Evolutionary conservation across 2,113 vertebrate genomes (phyloP).

Genomic region (Turnix velox): DNA sequence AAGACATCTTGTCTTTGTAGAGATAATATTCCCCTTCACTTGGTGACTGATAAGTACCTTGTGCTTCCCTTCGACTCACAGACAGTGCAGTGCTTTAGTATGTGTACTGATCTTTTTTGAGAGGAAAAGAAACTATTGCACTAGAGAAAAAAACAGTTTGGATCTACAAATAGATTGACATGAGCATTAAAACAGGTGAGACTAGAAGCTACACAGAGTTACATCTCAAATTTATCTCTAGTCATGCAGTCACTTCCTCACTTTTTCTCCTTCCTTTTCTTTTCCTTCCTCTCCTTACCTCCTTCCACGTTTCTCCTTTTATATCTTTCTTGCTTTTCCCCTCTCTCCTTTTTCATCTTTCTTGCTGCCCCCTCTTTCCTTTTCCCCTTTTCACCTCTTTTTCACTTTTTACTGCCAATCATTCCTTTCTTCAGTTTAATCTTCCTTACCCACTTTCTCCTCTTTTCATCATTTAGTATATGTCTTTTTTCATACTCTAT

Average conservation of each 20-base stretch:
- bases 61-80: neutral
- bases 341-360: neutral
- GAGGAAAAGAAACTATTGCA: neutral
- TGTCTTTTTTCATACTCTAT: neutral
- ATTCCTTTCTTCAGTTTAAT: neutral
- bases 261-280: neutral
- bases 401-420: neutral
- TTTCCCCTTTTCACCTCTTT: neutral
- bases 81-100: neutral
- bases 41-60: neutral
- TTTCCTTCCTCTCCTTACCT: neutral
- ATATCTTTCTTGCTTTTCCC: neutral
- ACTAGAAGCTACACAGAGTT: neutral
- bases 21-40: neutral
- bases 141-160: neutral
- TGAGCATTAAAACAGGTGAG: neutral
- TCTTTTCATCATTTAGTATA: neutral
- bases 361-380: neutral
- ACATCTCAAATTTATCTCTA: accelerated
- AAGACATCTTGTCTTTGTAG: neutral
- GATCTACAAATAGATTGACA: neutral
- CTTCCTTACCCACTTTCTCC: neutral
- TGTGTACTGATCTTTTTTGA: neutral
- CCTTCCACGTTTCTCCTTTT: neutral
- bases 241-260: neutral